Evolutionary conservation across 2,797 vertebrate genomes (phyloP).

Genomic region (Taenioides sp.): DNA sequence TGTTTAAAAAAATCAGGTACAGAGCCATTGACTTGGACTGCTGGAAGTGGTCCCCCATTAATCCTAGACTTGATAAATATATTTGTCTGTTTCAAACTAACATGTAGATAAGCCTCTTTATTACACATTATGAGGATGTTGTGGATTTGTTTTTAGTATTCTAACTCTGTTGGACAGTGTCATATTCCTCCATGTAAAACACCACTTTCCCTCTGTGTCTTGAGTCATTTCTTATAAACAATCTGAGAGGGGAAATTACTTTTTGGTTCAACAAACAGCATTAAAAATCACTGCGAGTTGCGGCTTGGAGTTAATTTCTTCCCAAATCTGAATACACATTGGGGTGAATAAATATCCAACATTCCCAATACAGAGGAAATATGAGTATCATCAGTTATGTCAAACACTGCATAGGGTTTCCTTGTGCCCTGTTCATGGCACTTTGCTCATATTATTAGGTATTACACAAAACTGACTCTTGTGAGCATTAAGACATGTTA

Average conservation of each 20-base stretch:
- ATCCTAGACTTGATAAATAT: neutral
- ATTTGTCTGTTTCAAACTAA: neutral
- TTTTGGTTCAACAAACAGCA: constrained; percentile 8
- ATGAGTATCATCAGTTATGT: constrained; percentile 24
- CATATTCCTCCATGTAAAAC: constrained; percentile 6
- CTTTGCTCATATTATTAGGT: neutral
- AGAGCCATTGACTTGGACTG: no score
- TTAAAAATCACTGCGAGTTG: neutral
- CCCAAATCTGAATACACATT: neutral
- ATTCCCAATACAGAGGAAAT: neutral
- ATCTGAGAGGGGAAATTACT: constrained; percentile 6
- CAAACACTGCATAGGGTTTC: constrained; percentile 1
- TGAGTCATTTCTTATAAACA: constrained; percentile 1
- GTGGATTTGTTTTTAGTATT: neutral
- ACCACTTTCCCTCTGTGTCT: neutral
- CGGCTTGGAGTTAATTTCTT: neutral
- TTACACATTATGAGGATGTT: neutral
- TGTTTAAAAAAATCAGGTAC: no score
- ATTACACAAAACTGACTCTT: no score
- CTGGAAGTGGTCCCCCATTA: no score
- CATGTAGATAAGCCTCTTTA: neutral
- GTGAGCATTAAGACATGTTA: no score
- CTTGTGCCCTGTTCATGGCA: constrained; percentile 14
- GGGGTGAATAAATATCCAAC: neutral
- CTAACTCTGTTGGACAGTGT: constrained; percentile 5